These are phyloP conservation scores for Drosophila suboccidentalis DNA, from an alignment of 2,888 invertebrate genomes.

Conservation along the genomic window DNA sequence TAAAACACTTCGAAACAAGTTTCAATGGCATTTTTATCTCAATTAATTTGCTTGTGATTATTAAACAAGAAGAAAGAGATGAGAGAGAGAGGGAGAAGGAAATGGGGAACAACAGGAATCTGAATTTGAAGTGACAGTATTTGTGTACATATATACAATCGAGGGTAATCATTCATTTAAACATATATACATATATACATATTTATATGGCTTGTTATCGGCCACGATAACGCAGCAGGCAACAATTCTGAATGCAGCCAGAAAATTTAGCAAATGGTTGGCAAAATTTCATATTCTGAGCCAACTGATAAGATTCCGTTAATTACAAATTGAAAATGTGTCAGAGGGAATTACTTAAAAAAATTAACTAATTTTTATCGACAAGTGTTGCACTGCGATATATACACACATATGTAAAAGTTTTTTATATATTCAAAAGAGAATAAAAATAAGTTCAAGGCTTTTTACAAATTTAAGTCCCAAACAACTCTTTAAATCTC, in stretches of 20 bases:
- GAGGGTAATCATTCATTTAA: slow-evolving; percentile 39
- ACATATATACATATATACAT: slow-evolving; percentile 16
- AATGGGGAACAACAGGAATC: slow-evolving; percentile 3
- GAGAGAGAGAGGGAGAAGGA: background rate
- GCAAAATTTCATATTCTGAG: slow-evolving; percentile 16
- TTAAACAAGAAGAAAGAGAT: background rate
- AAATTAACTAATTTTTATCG: background rate
- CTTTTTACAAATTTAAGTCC: background rate
- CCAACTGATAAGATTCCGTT: slow-evolving; percentile 36
- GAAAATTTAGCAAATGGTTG: slow-evolving; percentile 6
- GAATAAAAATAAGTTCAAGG: too few relatives aligned
- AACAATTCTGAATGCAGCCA: slow-evolving; percentile 27
- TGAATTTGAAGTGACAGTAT: slow-evolving; percentile 19
- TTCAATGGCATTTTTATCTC: slow-evolving; percentile 41
- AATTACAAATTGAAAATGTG: slow-evolving; percentile 39
- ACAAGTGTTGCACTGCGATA: background rate
- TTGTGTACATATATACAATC: slow-evolving; percentile 23
- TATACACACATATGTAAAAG: background rate
- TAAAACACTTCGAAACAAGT: slow-evolving; percentile 51
- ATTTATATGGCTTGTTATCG: slow-evolving; percentile 46
- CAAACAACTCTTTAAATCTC: too few relatives aligned
- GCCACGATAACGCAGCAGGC: slow-evolving; percentile 44
- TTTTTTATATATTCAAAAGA: background rate
- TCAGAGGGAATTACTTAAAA: slow-evolving; percentile 3
- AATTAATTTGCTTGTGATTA: slow-evolving; percentile 39